Evolutionary conservation across 1,140 invertebrate genomes (phyloP).

Genomic region (Apis dorsata): DNA sequence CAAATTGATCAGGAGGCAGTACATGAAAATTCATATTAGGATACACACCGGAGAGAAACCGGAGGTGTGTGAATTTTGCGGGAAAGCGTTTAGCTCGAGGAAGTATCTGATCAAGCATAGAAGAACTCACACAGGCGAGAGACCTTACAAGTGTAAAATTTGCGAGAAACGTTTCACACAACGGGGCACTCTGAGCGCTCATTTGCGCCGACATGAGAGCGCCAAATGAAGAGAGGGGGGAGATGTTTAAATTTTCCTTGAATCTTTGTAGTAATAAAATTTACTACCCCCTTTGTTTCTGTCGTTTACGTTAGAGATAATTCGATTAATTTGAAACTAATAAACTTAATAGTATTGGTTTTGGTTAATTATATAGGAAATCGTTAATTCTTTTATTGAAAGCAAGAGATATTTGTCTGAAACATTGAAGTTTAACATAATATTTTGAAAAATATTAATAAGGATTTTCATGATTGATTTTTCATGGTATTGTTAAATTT

Average conservation of each 20-base stretch:
- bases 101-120: slow-evolving; percentile 79
- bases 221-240: slow-evolving; percentile 3
- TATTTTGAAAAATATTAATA: not conserved
- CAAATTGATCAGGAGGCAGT: slow-evolving; percentile 78
- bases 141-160: slow-evolving; percentile 75
- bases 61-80: slow-evolving; percentile 82
- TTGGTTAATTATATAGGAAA: not conserved
- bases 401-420: not conserved
- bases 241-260: not conserved
- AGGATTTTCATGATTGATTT: not conserved
- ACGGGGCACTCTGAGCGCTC: slow-evolving; percentile 77
- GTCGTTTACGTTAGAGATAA: too few relatives aligned
- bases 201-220: slow-evolving; percentile 62
- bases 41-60: slow-evolving; percentile 86
- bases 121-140: slow-evolving; percentile 76
- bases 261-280: not conserved
- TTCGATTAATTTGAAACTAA: too few relatives aligned
- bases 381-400: not conserved
- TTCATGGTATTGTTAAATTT: not conserved
- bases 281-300: too few relatives aligned
- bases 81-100: slow-evolving; percentile 87
- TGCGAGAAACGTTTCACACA: slow-evolving; percentile 82
- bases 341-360: not conserved
- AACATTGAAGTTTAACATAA: not conserved
- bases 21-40: slow-evolving; percentile 84